These are phyloP conservation scores for Eriocheir sinensis DNA, from an alignment of 1,140 invertebrate genomes.

Conservation along the genomic window DNA sequence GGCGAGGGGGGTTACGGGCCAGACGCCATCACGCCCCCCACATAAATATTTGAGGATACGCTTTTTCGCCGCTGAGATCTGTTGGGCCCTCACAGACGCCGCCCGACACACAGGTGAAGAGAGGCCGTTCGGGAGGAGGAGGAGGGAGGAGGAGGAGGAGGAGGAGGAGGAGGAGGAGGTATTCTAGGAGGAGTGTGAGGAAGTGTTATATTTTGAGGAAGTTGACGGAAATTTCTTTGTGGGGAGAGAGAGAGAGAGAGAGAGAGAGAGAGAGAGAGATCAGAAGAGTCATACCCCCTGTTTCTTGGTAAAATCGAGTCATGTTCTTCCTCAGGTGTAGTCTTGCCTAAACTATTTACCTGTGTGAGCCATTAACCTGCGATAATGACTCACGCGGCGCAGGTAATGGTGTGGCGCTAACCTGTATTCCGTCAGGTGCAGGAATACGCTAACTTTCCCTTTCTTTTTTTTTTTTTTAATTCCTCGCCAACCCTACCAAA, in stretches of 20 bases:
- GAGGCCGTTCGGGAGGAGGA: not conserved
- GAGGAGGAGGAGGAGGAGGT: too few species aligned
- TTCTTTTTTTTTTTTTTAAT: too few species aligned
- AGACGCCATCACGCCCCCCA: not conserved
- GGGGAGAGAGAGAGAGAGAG: conserved; percentile 43
- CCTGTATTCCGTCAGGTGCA: not conserved
- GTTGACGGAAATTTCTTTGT: too few species aligned
- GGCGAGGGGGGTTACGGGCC: too few species aligned
- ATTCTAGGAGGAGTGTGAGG: not conserved
- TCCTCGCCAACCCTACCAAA: too few species aligned
- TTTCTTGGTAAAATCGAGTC: not conserved
- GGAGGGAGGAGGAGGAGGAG: too few species aligned
- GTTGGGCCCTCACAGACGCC: not conserved
- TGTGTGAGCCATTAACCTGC: not conserved
- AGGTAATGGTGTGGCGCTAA: not conserved
- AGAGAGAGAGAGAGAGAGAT: conserved; percentile 58
- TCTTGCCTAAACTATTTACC: not conserved
- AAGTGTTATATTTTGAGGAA: not conserved
- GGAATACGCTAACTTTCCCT: not conserved
- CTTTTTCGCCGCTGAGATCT: not conserved
- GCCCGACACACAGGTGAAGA: not conserved
- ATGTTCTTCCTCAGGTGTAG: not conserved
- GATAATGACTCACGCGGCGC: not conserved
- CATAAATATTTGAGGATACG: not conserved
- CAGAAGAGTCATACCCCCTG: not conserved